Evolutionary conservation across 2,113 vertebrate species (phyloP), one percentile per base, ranked within the genome.

Genomic region (Galeopterus variegatus): DNA sequence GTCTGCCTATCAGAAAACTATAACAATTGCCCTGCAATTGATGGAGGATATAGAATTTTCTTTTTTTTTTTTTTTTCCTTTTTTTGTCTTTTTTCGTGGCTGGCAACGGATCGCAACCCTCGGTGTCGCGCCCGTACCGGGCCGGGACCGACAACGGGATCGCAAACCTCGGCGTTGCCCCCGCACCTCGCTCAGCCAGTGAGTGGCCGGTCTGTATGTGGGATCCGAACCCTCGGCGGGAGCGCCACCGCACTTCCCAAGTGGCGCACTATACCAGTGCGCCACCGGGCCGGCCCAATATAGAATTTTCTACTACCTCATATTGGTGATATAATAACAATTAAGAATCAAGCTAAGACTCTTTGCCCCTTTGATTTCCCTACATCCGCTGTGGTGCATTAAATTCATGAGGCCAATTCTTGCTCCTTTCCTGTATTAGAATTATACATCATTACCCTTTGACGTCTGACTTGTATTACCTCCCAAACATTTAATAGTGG

Each of bases 401-500:
- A 62, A 73, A 79, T 67, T 83, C 33, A 0, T 50, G 2, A 50
- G 90, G 21, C 3, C 18, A 45, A n/a, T 93, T 95, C 23, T 65
- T 90, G 7, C 3, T 93, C 31, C 26, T 58, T 45, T 45, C 26
- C 41, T 92, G 14, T 79, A 18, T 86, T 93, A 79, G 75, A 93
- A 58, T 58, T 58, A 77, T 21, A 13, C 2, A 13, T 41, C 45
- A 52, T 13, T 87, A 23, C 4, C 58, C 23, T 73, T 92, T 70
- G n/a, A 45, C 31, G 95, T 70, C 17, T 60, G 62, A 76, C 24
- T 91, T 80, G 21, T 4, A 69, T 81, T 81, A 65, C 5, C 17
- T 89, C 28, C 17, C 6, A 95, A 54, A 86, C 89, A 88, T 77
- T 95, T 92, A 83, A 82, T 33, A 26, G 8, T 58, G 21, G 15